A percentile compares a stretch with the other conserved stretches of the same genome.
These are phyloP conservation scores for Triplophysa rosa DNA, from an alignment of 2,113 vertebrate species.

Conservation along the genomic window DNA sequence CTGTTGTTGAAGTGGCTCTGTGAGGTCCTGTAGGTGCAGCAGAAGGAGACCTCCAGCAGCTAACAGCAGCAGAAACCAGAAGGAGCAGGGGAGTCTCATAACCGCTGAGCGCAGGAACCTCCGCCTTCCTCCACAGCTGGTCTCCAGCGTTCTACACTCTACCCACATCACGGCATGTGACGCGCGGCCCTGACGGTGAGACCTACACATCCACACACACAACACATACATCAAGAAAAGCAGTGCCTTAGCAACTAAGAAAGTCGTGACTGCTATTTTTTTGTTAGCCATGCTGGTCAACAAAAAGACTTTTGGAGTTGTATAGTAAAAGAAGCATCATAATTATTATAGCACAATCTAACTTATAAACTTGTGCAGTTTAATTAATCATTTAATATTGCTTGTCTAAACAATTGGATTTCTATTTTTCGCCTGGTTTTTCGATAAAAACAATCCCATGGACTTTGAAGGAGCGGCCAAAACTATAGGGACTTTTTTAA, in stretches of 20 bases:
- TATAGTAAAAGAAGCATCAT: neutral
- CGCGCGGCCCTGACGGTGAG: constrained; percentile 29
- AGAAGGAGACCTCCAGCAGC: constrained; percentile 88
- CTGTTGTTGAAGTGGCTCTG: constrained; percentile 80
- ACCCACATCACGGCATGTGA: constrained; percentile 59
- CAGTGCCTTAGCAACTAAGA: neutral
- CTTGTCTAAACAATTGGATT: too few species aligned
- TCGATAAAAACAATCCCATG: too few species aligned
- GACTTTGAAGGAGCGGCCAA: too few species aligned
- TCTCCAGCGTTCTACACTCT: constrained; percentile 68
- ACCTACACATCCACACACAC: constrained; percentile 36
- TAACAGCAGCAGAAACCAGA: constrained; percentile 91
- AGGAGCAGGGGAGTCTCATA: constrained; percentile 85
- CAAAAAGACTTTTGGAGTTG: neutral
- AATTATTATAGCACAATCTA: too few species aligned
- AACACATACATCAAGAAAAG: neutral
- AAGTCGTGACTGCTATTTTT: neutral
- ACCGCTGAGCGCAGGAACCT: constrained; percentile 56
- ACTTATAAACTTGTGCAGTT: too few species aligned
- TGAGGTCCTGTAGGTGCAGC: constrained; percentile 87
- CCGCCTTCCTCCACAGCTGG: constrained; percentile 58
- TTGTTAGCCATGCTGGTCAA: neutral
- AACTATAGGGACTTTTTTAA: too few species aligned
- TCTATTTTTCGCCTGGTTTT: too few species aligned
- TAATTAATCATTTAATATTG: too few species aligned